Conservation (phyloP, 2,888 invertebrate genomes). For the Pristionchus exspectatus region DNA sequence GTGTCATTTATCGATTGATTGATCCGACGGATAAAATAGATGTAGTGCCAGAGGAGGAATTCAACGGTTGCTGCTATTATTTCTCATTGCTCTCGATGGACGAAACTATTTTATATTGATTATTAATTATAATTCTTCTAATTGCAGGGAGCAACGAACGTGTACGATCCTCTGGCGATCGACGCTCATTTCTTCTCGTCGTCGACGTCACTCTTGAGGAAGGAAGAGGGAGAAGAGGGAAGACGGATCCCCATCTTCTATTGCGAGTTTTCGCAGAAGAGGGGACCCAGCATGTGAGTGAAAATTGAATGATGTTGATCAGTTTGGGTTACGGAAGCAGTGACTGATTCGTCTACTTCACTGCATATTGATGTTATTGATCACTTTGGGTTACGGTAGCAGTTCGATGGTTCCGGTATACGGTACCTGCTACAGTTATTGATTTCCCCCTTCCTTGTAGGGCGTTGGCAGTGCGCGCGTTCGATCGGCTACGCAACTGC, state of each 20-base stretch:
- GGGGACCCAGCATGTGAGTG: constrained; percentile 55
- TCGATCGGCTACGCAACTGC: constrained; percentile 51
- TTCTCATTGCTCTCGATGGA: too few relatives aligned
- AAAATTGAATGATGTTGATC: neutral
- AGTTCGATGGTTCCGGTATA: neutral
- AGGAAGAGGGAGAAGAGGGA: neutral
- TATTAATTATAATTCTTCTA: neutral
- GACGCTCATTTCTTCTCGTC: neutral
- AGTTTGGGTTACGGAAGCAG: neutral
- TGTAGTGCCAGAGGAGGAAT: too few relatives aligned
- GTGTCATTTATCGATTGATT: neutral
- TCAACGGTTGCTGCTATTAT: too few relatives aligned
- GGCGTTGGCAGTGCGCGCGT: constrained; percentile 46
- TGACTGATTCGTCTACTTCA: neutral
- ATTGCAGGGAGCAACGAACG: constrained; percentile 38
- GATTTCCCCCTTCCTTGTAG: neutral
- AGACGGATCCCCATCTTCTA: constrained; percentile 55
- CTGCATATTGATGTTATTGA: neutral
- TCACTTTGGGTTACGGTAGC: neutral
- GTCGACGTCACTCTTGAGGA: neutral
- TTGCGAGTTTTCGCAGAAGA: constrained; percentile 52
- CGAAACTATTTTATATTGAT: neutral
- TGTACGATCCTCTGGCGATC: constrained; percentile 36
- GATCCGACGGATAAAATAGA: neutral
- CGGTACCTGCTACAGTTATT: neutral